Conservation (phyloP, 2,888 invertebrate genomes). For the Hemaris fuciformis region DNA sequence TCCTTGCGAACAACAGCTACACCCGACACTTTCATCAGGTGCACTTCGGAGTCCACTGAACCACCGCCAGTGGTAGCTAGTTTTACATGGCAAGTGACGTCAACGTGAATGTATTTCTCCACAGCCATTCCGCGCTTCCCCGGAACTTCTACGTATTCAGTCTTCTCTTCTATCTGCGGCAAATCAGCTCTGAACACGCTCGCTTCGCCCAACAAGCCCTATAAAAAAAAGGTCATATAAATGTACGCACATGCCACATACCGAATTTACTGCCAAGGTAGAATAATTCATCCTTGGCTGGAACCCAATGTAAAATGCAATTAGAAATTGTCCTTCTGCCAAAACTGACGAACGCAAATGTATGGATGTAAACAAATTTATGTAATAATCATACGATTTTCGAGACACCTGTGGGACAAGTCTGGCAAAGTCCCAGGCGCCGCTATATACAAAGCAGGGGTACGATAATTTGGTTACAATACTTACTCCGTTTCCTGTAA, state of each 20-base stretch:
- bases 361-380: slow-evolving; percentile 39
- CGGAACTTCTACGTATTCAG: slow-evolving; percentile 79
- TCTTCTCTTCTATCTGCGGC: slow-evolving; percentile 85
- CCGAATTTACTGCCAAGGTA: slow-evolving; percentile 40
- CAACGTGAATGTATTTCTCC: slow-evolving; percentile 85
- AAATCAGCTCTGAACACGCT: slow-evolving; percentile 85
- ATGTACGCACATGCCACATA: slow-evolving; percentile 26
- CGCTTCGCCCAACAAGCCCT: slow-evolving; percentile 83
- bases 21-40: slow-evolving; percentile 85
- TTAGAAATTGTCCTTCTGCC: slow-evolving; percentile 47
- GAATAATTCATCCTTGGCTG: slow-evolving; percentile 35
- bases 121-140: slow-evolving; percentile 76
- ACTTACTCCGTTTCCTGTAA: slow-evolving; percentile 82
- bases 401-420: slow-evolving; percentile 17
- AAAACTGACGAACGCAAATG: slow-evolving; percentile 36
- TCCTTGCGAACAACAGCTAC: slow-evolving; percentile 84
- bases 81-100: slow-evolving; percentile 85
- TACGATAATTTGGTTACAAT: slow-evolving; percentile 17
- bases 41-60: slow-evolving; percentile 80
- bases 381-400: slow-evolving; percentile 18
- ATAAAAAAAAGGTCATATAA: slow-evolving; percentile 31
- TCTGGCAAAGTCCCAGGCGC: slow-evolving; percentile 38
- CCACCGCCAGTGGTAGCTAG: slow-evolving; percentile 82
- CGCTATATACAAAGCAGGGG: not conserved
- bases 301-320: slow-evolving; percentile 44